Evolutionary conservation across 2,888 invertebrate genomes (phyloP).

Genomic region (Chouioia cunea): DNA sequence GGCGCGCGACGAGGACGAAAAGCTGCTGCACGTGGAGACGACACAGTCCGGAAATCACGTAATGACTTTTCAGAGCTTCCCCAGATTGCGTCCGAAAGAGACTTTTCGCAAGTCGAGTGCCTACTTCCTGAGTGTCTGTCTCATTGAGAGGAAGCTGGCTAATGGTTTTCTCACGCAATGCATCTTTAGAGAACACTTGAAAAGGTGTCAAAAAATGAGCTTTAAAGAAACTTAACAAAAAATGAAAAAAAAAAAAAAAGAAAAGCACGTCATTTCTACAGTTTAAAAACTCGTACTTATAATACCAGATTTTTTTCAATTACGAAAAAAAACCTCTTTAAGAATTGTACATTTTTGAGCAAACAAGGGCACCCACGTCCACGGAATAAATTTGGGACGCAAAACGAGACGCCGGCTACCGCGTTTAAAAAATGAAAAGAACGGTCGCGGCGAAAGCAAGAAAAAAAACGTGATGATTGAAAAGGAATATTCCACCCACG

Average conservation of each 20-base stretch:
- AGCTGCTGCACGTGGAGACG: background rate
- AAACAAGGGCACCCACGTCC: constrained; percentile 9
- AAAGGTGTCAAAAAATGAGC: constrained; percentile 27
- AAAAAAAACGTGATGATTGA: constrained; percentile 1
- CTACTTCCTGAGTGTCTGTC: constrained; percentile 27
- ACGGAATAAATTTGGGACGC: constrained; percentile 34
- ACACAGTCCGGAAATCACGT: constrained; percentile 40
- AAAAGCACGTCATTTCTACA: background rate
- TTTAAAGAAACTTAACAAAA: background rate
- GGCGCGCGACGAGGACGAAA: background rate
- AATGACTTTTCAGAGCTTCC: constrained; percentile 37
- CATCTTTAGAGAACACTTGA: constrained; percentile 20
- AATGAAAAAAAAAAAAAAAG: constrained; percentile 2
- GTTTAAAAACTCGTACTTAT: constrained; percentile 1
- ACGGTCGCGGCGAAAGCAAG: background rate
- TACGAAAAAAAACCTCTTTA: too few relatives aligned
- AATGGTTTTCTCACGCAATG: constrained; percentile 39
- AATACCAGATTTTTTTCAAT: too few relatives aligned
- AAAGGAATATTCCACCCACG: too few relatives aligned
- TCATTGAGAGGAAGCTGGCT: constrained; percentile 4
- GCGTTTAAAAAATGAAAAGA: background rate
- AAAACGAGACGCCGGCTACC: constrained; percentile 6
- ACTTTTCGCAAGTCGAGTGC: constrained; percentile 44
- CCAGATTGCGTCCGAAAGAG: constrained; percentile 42
- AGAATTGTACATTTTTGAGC: too few relatives aligned